A percentile compares a stretch with the other conserved stretches of the same genome.
phyloP scores from a whole-genome alignment of 2,888 invertebrate species.

The Hermaeophaga mercurialis region DNA sequence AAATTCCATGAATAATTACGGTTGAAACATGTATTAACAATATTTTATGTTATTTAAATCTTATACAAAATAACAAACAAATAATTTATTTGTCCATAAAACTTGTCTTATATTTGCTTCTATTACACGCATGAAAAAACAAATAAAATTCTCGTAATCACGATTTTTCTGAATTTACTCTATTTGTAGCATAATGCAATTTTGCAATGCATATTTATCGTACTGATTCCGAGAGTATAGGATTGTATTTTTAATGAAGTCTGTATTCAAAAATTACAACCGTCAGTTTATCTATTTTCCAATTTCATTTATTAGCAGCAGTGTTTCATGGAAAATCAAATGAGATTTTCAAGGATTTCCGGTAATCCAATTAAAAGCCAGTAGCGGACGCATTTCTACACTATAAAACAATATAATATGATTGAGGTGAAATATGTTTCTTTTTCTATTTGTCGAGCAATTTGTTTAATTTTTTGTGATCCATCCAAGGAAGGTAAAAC shows the following conservation, averaged over 20 bases:
- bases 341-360: slow-evolving; percentile 6
- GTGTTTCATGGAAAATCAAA: slow-evolving; percentile 15
- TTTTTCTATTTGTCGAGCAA: no score
- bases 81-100: no score
- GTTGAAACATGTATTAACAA: no score
- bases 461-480: no score
- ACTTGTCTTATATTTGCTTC: no score
- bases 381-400: not conserved
- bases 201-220: slow-evolving; percentile 38
- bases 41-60: no score
- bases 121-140: no score
- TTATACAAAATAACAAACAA: no score
- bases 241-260: slow-evolving; percentile 17
- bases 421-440: no score
- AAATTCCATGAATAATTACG: no score
- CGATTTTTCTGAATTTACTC: not conserved
- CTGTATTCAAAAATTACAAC: slow-evolving; percentile 16
- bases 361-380: slow-evolving; percentile 6
- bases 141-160: not conserved
- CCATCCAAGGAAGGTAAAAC: no score
- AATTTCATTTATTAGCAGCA: slow-evolving; percentile 14
- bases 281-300: slow-evolving; percentile 21
- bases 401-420: no score
- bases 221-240: slow-evolving; percentile 31
- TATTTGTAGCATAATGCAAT: slow-evolving; percentile 27